Evolutionary conservation across 1,140 invertebrate genomes (phyloP).

Genomic region (Cyphomyrmex costatus): DNA sequence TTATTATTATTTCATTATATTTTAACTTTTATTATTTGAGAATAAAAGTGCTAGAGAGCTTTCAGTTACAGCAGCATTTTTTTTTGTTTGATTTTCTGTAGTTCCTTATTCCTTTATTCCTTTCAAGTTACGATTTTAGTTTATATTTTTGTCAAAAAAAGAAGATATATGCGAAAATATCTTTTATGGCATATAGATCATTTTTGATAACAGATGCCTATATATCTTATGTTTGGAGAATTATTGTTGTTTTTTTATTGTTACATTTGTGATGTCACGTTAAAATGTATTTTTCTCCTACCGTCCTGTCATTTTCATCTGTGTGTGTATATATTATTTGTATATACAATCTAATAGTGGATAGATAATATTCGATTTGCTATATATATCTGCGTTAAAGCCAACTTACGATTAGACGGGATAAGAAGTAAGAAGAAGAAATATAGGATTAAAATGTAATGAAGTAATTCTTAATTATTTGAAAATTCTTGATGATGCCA

Average conservation of each 20-base stretch:
- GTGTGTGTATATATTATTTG: conserved; percentile 69
- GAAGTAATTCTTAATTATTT: not conserved
- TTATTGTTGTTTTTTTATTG: conserved; percentile 6
- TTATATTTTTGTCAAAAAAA: conserved; percentile 3
- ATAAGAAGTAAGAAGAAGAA: conserved; percentile 29
- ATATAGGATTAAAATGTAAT: not conserved
- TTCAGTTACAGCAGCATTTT: conserved; percentile 78
- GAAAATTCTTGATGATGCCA: not conserved
- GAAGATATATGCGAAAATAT: not conserved
- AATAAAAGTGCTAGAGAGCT: conserved; percentile 84
- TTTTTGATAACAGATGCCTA: not conserved
- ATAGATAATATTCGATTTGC: conserved; percentile 48
- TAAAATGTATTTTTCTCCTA: conserved; percentile 62
- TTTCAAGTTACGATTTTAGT: conserved; percentile 15
- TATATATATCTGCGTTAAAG: conserved; percentile 45
- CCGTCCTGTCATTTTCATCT: conserved; percentile 67
- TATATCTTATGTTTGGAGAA: not conserved
- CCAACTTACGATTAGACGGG: conserved; percentile 22
- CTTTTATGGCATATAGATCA: not conserved
- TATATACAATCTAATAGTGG: conserved; percentile 50
- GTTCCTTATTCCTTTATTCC: conserved; percentile 59
- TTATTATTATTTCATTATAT: conserved; percentile 85
- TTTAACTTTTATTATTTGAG: conserved; percentile 85
- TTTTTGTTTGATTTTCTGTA: conserved; percentile 75
- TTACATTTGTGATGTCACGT: not conserved